Percentiles rank a stretch among this genome's conserved stretches.
Evolutionary conservation across 2,797 vertebrate genomes (phyloP).

Genomic region (Lates japonicus): DNA sequence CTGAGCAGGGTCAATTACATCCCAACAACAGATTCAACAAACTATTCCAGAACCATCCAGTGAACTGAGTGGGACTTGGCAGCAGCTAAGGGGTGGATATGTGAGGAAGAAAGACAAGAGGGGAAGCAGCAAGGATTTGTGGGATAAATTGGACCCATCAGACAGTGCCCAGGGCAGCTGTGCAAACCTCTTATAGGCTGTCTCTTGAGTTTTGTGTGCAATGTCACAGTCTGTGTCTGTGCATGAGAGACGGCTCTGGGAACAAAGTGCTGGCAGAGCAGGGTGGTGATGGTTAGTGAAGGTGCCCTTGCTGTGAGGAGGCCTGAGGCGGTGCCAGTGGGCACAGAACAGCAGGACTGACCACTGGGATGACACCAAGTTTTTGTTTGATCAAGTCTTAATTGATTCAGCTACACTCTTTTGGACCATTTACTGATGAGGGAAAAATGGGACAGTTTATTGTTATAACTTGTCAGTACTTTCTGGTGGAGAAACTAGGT

Average conservation of each 20-base stretch:
- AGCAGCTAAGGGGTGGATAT: constrained; percentile 46
- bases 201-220: constrained; percentile 53
- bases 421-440: constrained; percentile 35
- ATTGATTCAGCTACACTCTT: constrained; percentile 11
- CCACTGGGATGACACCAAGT: constrained; percentile 33
- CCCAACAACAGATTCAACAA: constrained; percentile 42
- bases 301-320: constrained; percentile 69
- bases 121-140: constrained; percentile 51
- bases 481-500: not conserved
- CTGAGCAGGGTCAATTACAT: constrained; percentile 31
- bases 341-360: constrained; percentile 50
- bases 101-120: constrained; percentile 50
- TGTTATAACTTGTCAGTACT: not conserved
- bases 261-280: constrained; percentile 62
- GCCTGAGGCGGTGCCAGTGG: constrained; percentile 60
- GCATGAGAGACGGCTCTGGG: constrained; percentile 60
- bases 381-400: constrained; percentile 41
- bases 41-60: constrained; percentile 34
- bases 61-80: constrained; percentile 54
- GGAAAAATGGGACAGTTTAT: not conserved
- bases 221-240: constrained; percentile 55
- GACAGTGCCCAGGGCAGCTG: constrained; percentile 62
- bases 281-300: constrained; percentile 43
- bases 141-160: constrained; percentile 64
- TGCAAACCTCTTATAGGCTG: constrained; percentile 66